A percentile compares a stretch with the other conserved stretches of the same genome.
Evolutionary conservation across 2,888 invertebrate species (phyloP).

Genomic region (Dolichomitus sp.): DNA sequence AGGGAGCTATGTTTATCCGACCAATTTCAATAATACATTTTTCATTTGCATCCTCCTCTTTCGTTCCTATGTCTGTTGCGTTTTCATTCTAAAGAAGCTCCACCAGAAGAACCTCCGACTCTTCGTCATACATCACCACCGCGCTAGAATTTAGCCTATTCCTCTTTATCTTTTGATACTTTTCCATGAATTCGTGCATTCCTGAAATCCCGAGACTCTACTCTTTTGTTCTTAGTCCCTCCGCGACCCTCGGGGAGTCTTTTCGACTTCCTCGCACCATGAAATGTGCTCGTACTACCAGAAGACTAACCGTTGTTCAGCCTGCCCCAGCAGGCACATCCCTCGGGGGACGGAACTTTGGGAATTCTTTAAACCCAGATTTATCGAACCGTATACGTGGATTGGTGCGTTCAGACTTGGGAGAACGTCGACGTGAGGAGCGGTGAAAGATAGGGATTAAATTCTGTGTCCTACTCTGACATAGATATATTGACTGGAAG

Average conservation of each 20-base stretch:
- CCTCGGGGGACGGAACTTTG: constrained; percentile 27
- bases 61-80: background rate
- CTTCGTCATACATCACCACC: background rate
- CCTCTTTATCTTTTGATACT: constrained; percentile 29
- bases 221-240: constrained; percentile 11
- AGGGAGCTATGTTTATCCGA: background rate
- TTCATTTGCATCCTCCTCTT: background rate
- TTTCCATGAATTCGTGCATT: constrained; percentile 36
- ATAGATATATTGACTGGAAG: background rate
- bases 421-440: background rate
- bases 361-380: constrained; percentile 56
- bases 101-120: background rate
- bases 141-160: constrained; percentile 21
- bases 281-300: constrained; percentile 2
- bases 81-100: background rate
- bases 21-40: background rate
- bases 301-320: constrained; percentile 19
- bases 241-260: constrained; percentile 47
- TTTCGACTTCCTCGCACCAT: constrained; percentile 24
- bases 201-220: constrained; percentile 26
- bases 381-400: constrained; percentile 38
- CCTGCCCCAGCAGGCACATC: constrained; percentile 4
- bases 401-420: background rate
- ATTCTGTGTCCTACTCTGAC: background rate
- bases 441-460: background rate